Percentiles rank a stretch among this genome's conserved stretches.
Evolutionary conservation across 2,888 invertebrate species (phyloP).

Genomic region (Nycteola revayana): DNA sequence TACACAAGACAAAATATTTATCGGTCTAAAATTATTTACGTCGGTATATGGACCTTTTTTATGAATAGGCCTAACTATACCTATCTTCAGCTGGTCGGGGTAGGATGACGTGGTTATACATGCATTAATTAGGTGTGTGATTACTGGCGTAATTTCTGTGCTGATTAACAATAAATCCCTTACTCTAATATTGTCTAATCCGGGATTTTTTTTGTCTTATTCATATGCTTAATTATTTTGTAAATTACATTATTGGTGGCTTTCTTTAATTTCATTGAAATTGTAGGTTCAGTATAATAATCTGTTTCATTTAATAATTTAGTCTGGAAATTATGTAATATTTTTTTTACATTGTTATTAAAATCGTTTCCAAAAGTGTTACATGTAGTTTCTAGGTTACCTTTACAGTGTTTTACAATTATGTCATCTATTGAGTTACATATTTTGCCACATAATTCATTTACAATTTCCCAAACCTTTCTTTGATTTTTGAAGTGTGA

Average conservation of each 20-base stretch:
- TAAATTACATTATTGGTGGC: neutral
- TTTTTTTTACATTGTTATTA: neutral
- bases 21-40: constrained; percentile 4
- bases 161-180: neutral
- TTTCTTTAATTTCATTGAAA: neutral
- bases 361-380: neutral
- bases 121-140: constrained; percentile 3
- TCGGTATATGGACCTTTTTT: constrained; percentile 1
- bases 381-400: neutral
- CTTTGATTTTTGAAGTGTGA: constrained; percentile 1
- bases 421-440: neutral
- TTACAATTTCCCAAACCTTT: constrained; percentile 1
- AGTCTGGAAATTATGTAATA: neutral
- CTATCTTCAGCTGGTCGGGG: constrained; percentile 1
- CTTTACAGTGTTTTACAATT: neutral
- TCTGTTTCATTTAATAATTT: too few species aligned
- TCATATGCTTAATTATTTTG: neutral
- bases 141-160: constrained; percentile 1
- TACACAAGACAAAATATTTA: constrained; percentile 3
- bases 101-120: neutral
- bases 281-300: too few species aligned
- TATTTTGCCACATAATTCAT: neutral
- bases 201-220: constrained; percentile 1
- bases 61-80: constrained; percentile 4
- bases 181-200: neutral